Evolutionary conservation across 2,888 invertebrate species (phyloP).

Genomic region (Epicampocera succincta): DNA sequence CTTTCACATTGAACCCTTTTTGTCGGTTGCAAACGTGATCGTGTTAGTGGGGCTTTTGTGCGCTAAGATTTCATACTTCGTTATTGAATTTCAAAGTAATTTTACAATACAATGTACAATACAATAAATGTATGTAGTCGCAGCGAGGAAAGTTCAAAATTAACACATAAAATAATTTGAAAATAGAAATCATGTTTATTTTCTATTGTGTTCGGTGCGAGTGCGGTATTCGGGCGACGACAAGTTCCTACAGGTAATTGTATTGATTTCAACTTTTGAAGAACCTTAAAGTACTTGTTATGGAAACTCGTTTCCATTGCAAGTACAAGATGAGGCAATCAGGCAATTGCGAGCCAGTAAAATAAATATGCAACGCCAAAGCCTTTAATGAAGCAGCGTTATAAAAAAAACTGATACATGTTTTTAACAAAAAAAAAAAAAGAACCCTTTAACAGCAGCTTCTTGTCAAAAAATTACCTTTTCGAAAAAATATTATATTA

Average conservation of each 20-base stretch:
- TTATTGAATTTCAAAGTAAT: constrained; percentile 59
- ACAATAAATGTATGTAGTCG: constrained; percentile 64
- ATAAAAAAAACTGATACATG: too few species aligned
- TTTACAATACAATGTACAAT: constrained; percentile 57
- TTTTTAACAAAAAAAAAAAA: too few species aligned
- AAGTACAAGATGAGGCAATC: too few species aligned
- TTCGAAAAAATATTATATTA: too few species aligned
- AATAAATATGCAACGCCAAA: too few species aligned
- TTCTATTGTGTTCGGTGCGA: not conserved
- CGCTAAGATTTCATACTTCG: constrained; percentile 55
- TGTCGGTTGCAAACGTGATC: not conserved
- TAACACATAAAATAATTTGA: constrained; percentile 68
- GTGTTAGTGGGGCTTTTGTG: constrained; percentile 43
- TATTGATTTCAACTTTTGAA: constrained; percentile 28
- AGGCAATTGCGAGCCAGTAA: too few species aligned
- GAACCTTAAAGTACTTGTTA: constrained; percentile 9
- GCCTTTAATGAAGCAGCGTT: too few species aligned
- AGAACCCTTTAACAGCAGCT: too few species aligned
- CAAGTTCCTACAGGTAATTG: not conserved
- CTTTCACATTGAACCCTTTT: not conserved
- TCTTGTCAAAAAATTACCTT: too few species aligned
- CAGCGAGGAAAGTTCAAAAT: constrained; percentile 66
- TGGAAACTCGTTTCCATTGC: too few species aligned
- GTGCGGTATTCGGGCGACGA: not conserved
- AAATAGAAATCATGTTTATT: constrained; percentile 50